A percentile compares a stretch with the other conserved stretches of the same genome.
phyloP scores from a whole-genome alignment of 2,888 invertebrate species.

The Rotaria sp. region DNA sequence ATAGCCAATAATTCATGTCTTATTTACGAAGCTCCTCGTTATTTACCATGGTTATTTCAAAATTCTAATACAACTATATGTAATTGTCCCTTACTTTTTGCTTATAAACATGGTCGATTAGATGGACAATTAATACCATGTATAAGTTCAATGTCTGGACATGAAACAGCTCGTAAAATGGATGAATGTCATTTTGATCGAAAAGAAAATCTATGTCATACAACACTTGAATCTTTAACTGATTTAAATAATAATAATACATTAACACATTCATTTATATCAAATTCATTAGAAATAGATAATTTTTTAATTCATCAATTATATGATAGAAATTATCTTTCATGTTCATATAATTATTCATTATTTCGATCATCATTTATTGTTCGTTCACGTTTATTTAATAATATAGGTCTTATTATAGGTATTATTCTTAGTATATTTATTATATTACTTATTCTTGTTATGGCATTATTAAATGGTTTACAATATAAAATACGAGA shows the following conservation, averaged over 20 bases:
- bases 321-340: background rate
- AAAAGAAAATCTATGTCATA: background rate
- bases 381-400: background rate
- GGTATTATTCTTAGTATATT: slow-evolving; percentile 5
- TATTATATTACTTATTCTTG: background rate
- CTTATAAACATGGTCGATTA: background rate
- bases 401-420: background rate
- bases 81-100: background rate
- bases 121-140: background rate
- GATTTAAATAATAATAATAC: background rate
- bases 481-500: slow-evolving; percentile 26
- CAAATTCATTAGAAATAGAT: background rate
- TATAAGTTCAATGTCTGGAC: background rate
- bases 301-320: slow-evolving; percentile 10
- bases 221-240: background rate
- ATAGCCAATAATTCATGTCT: background rate
- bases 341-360: background rate
- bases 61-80: background rate
- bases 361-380: background rate
- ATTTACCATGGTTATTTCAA: background rate
- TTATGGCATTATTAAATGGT: slow-evolving; percentile 20
- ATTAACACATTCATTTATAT: background rate
- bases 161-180: background rate
- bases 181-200: background rate
- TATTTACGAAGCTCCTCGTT: background rate